phyloP scores from a whole-genome alignment of 2,888 invertebrate species.

The Chromoteleia sp. region DNA sequence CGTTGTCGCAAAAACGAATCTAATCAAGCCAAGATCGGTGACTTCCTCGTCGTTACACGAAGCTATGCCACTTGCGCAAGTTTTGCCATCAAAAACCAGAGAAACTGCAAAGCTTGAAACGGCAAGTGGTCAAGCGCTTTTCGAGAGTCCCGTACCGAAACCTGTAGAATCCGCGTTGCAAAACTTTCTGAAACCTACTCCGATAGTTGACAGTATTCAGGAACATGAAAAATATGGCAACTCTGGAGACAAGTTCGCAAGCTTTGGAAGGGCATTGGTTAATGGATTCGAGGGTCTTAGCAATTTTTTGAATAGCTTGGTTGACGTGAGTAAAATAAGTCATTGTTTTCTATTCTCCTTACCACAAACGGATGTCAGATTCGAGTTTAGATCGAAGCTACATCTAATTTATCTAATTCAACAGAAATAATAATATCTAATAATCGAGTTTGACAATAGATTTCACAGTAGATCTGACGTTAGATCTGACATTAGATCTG shows the following conservation, averaged over 20 bases:
- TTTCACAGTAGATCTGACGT: no score
- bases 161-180: constrained; percentile 74
- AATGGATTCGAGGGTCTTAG: constrained; percentile 89
- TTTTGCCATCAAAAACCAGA: constrained; percentile 70
- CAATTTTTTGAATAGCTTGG: constrained; percentile 87
- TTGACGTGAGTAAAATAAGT: constrained; percentile 86
- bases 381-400: no score
- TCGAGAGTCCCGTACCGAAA: constrained; percentile 75
- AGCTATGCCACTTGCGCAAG: constrained; percentile 56
- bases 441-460: no score
- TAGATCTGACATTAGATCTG: no score
- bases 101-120: constrained; percentile 78
- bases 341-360: no score
- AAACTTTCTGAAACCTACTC: constrained; percentile 86
- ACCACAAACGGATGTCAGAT: no score
- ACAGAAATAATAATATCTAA: no score
- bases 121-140: constrained; percentile 75
- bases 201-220: constrained; percentile 90
- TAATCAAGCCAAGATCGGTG: constrained; percentile 50
- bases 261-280: constrained; percentile 88
- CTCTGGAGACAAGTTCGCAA: constrained; percentile 88
- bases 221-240: constrained; percentile 94
- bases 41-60: constrained; percentile 61
- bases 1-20: constrained; percentile 73
- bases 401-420: no score